A percentile compares a stretch with the other conserved stretches of the same genome.
These are phyloP conservation scores for Tanypteryx hageni DNA, from an alignment of 2,888 invertebrate genomes.

Conservation along the genomic window DNA sequence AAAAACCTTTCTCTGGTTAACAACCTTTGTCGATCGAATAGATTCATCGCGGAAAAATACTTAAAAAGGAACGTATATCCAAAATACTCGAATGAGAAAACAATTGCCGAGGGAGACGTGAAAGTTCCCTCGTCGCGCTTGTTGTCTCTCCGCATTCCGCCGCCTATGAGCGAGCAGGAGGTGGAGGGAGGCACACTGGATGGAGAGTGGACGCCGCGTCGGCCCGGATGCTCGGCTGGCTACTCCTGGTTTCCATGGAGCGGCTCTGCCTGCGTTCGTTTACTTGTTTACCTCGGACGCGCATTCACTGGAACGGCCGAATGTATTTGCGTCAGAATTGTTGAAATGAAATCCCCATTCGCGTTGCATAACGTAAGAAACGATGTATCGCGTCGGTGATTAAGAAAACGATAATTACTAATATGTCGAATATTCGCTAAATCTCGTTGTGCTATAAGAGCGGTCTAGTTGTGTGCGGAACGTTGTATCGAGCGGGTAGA, in stretches of 20 bases:
- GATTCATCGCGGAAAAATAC: neutral
- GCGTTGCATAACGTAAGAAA: neutral
- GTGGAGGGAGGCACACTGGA: neutral
- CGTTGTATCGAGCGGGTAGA: conserved; percentile 20
- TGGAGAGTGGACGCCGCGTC: conserved; percentile 17
- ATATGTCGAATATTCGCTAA: neutral
- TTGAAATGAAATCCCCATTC: neutral
- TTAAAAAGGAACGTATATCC: neutral
- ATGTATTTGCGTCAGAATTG: neutral
- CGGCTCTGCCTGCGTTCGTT: neutral
- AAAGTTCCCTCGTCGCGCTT: conserved; percentile 36
- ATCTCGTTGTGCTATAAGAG: neutral
- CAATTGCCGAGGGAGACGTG: conserved; percentile 33
- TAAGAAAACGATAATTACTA: neutral
- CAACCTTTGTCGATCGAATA: neutral
- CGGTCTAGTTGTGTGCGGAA: neutral
- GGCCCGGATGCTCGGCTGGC: conserved; percentile 47
- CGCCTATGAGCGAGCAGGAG: neutral
- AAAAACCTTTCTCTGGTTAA: neutral
- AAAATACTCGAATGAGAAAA: conserved; percentile 2
- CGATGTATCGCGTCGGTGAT: neutral
- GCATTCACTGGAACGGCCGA: conserved; percentile 17
- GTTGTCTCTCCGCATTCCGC: conserved; percentile 54
- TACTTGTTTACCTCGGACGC: conserved; percentile 41
- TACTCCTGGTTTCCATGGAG: conserved; percentile 37